A percentile compares a stretch with the other conserved stretches of the same genome.
Evolutionary conservation across 1,140 invertebrate species (phyloP).

Genomic region (Penaeus japonicus): DNA sequence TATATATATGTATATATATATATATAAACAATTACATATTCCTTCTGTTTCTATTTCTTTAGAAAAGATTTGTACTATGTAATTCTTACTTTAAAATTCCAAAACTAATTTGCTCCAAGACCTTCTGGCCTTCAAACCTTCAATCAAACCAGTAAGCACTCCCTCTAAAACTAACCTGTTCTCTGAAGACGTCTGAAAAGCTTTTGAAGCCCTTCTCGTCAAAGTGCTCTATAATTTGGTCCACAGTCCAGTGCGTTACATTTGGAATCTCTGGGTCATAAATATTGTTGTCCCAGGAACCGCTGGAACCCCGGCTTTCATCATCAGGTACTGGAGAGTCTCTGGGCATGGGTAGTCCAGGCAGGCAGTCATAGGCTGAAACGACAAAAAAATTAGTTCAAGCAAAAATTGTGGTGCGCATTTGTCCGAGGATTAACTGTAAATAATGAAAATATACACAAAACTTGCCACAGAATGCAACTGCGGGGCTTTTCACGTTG

Average conservation of each 20-base stretch:
- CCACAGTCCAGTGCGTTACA: constrained; percentile 79
- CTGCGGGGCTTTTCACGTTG: too few relatives aligned
- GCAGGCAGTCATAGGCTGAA: constrained; percentile 56
- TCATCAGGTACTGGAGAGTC: constrained; percentile 60
- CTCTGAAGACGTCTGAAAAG: constrained; percentile 75
- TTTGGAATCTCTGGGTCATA: constrained; percentile 73
- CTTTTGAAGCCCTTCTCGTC: constrained; percentile 76
- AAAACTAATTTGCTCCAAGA: too few relatives aligned
- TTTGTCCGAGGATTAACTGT: background rate
- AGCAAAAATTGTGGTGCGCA: too few relatives aligned
- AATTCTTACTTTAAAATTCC: too few relatives aligned
- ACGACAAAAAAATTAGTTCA: background rate
- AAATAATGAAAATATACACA: background rate
- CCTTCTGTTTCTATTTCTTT: too few relatives aligned
- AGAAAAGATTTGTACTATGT: too few relatives aligned
- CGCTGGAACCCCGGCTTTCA: constrained; percentile 53
- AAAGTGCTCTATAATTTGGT: constrained; percentile 84
- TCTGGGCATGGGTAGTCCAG: constrained; percentile 59
- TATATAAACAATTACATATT: too few relatives aligned
- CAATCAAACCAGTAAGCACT: background rate
- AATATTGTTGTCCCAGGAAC: constrained; percentile 62
- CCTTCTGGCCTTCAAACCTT: too few relatives aligned
- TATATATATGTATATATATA: too few relatives aligned
- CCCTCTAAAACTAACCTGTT: constrained; percentile 73
- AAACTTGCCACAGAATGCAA: background rate